phyloP scores from a whole-genome alignment of 1,140 invertebrate genomes.

The Episyrphus balteatus region DNA sequence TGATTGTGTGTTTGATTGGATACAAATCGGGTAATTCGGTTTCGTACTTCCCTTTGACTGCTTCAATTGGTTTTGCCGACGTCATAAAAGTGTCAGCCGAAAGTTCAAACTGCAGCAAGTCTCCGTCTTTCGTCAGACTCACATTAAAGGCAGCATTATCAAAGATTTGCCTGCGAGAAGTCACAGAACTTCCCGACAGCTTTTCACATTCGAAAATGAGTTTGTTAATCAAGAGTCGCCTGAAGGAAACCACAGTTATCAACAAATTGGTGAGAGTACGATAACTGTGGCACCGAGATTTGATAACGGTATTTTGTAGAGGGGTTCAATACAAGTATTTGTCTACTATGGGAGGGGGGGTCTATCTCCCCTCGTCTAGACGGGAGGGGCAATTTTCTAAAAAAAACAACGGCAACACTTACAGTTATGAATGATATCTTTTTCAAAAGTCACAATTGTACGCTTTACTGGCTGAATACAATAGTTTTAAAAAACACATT shows the following conservation, averaged over 20 bases:
- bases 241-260: slow-evolving; percentile 38
- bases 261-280: no score
- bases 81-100: slow-evolving; percentile 52
- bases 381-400: no score
- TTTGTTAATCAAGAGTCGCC: slow-evolving; percentile 55
- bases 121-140: slow-evolving; percentile 48
- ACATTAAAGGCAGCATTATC: slow-evolving; percentile 45
- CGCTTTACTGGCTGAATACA: no score
- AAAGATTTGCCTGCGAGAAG: slow-evolving; percentile 42
- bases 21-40: slow-evolving; percentile 53
- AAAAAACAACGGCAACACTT: no score
- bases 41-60: slow-evolving; percentile 39
- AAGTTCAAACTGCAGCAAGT: slow-evolving; percentile 52
- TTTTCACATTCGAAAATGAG: slow-evolving; percentile 60
- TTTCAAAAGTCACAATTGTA: no score
- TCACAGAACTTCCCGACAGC: slow-evolving; percentile 41
- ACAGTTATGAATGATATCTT: no score
- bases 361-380: no score
- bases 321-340: no score
- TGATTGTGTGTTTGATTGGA: slow-evolving; percentile 58
- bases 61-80: slow-evolving; percentile 46
- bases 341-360: no score
- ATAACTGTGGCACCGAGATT: no score
- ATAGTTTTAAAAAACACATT: no score
- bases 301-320: no score